A percentile compares a stretch with the other conserved stretches of the same genome.
Conservation (phyloP, 2,888 invertebrate genomes). For the Gryllus longicercus region DNA sequence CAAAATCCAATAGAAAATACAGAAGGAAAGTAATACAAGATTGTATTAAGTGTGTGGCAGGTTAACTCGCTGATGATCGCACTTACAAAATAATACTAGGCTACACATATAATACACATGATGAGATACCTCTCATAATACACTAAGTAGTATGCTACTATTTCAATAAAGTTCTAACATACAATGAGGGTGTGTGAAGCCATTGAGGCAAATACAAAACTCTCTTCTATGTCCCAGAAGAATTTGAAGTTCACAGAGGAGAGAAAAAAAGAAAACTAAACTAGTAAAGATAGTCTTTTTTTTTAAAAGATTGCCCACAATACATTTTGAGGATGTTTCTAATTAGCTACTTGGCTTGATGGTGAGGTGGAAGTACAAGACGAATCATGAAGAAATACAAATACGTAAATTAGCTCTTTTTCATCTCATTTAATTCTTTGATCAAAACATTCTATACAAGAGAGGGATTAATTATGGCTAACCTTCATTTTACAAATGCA, state of each 20-base stretch:
- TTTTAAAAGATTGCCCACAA: constrained; percentile 19
- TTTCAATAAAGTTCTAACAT: constrained; percentile 34
- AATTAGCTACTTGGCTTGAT: constrained; percentile 23
- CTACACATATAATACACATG: constrained; percentile 39
- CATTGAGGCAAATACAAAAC: constrained; percentile 35
- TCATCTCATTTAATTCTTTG: constrained; percentile 32
- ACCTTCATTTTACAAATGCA: constrained; percentile 37
- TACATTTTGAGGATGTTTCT: constrained; percentile 20
- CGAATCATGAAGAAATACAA: constrained; percentile 29
- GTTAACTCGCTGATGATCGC: constrained; percentile 37
- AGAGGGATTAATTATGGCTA: constrained; percentile 31
- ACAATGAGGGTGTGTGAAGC: constrained; percentile 36
- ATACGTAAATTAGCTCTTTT: constrained; percentile 29
- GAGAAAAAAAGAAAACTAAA: constrained; percentile 28
- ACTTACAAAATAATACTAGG: constrained; percentile 38
- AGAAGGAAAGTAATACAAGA: constrained; percentile 39
- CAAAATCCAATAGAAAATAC: constrained; percentile 39
- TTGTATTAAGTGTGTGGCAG: constrained; percentile 35
- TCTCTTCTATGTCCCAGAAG: constrained; percentile 28
- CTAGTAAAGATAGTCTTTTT: constrained; percentile 25
- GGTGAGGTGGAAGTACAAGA: constrained; percentile 30
- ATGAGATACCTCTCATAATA: constrained; percentile 35
- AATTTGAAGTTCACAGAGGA: constrained; percentile 20
- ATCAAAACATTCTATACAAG: constrained; percentile 37
- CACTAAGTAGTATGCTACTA: constrained; percentile 35